A percentile compares a stretch with the other conserved stretches of the same genome.
These are phyloP conservation scores for Fragum fragum DNA, from an alignment of 2,888 invertebrate genomes.

Conservation along the genomic window DNA sequence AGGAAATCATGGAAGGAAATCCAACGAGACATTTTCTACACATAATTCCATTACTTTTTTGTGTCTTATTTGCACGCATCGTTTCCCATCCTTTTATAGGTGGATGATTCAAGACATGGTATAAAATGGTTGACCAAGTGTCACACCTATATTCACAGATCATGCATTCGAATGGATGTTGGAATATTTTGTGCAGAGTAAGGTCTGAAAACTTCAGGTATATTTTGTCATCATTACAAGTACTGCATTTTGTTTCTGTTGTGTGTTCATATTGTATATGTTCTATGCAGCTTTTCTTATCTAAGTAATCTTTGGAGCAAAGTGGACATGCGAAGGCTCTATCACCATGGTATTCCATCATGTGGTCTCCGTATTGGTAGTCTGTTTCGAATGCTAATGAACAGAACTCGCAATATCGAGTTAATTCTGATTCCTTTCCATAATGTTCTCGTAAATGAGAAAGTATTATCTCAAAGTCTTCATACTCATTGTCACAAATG, in stretches of 20 bases:
- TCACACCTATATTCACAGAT: constrained; percentile 17
- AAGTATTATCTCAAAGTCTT: background rate
- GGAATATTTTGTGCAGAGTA: constrained; percentile 17
- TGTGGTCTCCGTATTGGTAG: background rate
- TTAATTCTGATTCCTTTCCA: background rate
- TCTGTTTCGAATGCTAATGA: background rate
- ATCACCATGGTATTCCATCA: background rate
- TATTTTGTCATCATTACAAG: background rate
- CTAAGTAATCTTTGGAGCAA: background rate
- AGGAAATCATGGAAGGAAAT: constrained; percentile 6
- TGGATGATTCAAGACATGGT: constrained; percentile 8
- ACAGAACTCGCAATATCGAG: background rate
- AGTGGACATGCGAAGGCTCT: constrained; percentile 3
- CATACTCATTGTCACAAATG: background rate
- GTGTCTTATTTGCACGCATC: no score
- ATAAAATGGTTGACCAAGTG: background rate
- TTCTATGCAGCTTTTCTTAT: background rate
- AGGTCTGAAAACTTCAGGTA: background rate
- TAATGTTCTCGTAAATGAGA: background rate
- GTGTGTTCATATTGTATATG: constrained; percentile 17
- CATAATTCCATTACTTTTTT: background rate
- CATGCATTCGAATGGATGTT: constrained; percentile 18
- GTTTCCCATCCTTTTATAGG: no score
- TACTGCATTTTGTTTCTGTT: background rate
- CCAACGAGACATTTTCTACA: constrained; percentile 31